A percentile compares a stretch with the other conserved stretches of the same genome.
Evolutionary conservation across 2,797 vertebrate species (phyloP).

Genomic region (Paedocypris micromegethes): DNA sequence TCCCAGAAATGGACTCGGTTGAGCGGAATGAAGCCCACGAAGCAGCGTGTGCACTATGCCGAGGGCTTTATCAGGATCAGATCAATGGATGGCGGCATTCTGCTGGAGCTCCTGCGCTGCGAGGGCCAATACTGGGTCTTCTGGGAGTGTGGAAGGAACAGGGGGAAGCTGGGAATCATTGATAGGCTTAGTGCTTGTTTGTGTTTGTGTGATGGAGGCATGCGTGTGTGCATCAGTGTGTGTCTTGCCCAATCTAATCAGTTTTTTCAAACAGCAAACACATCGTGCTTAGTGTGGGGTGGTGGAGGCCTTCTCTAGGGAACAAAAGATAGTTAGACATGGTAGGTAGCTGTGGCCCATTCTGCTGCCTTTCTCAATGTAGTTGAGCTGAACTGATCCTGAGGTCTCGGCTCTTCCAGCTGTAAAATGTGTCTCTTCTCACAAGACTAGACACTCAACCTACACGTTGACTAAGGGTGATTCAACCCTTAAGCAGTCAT

Average conservation of each 20-base stretch:
- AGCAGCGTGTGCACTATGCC: conserved; percentile 66
- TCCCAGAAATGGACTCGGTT: conserved; percentile 72
- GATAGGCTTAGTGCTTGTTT: conserved; percentile 68
- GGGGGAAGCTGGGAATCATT: conserved; percentile 60
- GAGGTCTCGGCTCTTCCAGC: conserved; percentile 71
- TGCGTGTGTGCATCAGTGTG: conserved; percentile 34
- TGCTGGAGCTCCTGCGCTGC: conserved; percentile 64
- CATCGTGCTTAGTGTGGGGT: conserved; percentile 66
- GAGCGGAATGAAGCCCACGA: conserved; percentile 74
- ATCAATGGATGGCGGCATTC: conserved; percentile 74
- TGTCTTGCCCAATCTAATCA: conserved; percentile 68
- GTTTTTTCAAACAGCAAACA: conserved; percentile 69
- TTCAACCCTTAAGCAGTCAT: conserved; percentile 51
- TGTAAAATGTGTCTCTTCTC: conserved; percentile 68
- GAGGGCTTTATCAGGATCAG: conserved; percentile 72
- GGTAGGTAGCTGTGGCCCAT: conserved; percentile 59
- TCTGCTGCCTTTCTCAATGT: conserved; percentile 59
- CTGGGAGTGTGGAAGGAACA: conserved; percentile 44
- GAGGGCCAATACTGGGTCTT: conserved; percentile 73
- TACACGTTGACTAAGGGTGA: conserved; percentile 57
- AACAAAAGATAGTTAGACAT: conserved; percentile 71
- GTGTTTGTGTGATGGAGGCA: conserved; percentile 57
- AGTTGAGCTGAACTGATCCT: conserved; percentile 67
- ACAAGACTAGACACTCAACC: conserved; percentile 62
- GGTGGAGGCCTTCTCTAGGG: conserved; percentile 65